Evolutionary conservation across 2,797 vertebrate genomes (phyloP).

Genomic region (Helostoma temminkii): DNA sequence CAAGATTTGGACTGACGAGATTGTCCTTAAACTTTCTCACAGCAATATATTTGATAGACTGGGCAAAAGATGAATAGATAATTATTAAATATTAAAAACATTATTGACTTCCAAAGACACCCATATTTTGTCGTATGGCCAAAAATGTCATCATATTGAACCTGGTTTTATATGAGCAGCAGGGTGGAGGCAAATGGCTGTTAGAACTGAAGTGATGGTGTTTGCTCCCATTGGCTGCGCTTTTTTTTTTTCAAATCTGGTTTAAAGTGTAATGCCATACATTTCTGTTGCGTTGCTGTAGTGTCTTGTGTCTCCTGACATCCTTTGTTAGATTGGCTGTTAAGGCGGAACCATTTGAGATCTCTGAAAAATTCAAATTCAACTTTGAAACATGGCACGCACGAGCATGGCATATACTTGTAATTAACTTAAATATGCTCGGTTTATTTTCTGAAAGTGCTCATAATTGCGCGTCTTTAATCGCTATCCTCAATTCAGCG

Average conservation of each 20-base stretch:
- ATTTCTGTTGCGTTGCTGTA: conserved; percentile 5
- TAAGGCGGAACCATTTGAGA: neutral
- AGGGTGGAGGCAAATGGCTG: conserved; percentile 54
- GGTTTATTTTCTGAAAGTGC: neutral
- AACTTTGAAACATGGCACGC: conserved; percentile 43
- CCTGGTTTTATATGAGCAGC: neutral
- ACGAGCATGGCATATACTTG: neutral
- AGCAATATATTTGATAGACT: neutral
- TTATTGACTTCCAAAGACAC: neutral
- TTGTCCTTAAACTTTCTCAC: neutral
- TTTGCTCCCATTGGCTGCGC: conserved; percentile 37
- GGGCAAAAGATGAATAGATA: no score
- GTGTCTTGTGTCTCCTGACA: conserved; percentile 1
- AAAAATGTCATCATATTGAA: neutral
- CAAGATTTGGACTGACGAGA: neutral
- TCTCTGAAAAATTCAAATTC: neutral
- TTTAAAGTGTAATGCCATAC: neutral
- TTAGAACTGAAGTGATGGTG: conserved; percentile 8
- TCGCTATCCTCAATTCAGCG: neutral
- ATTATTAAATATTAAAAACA: neutral
- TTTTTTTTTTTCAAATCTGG: neutral
- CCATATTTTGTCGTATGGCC: neutral
- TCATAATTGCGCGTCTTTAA: neutral
- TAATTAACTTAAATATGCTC: neutral
- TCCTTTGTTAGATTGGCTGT: neutral